Evolutionary conservation across 2,888 invertebrate genomes (phyloP).

Genomic region (Hedya salicella): DNA sequence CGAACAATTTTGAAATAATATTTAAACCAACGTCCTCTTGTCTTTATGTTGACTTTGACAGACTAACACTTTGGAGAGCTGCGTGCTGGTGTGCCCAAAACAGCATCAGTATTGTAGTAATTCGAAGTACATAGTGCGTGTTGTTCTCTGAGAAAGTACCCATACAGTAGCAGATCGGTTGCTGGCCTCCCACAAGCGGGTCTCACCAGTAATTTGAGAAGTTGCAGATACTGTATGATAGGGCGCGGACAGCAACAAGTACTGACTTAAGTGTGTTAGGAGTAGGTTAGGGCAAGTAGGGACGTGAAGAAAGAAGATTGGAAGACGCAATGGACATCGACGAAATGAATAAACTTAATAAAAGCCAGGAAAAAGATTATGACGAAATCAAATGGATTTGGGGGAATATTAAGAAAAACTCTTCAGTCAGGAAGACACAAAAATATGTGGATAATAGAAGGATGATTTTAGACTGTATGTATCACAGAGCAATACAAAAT

Average conservation of each 20-base stretch:
- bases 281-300: constrained; percentile 8
- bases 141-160: constrained; percentile 6
- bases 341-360: not conserved
- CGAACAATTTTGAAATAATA: not conserved
- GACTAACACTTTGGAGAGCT: constrained; percentile 4
- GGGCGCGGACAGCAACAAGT: not conserved
- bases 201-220: not conserved
- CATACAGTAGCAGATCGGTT: constrained; percentile 9
- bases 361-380: not conserved
- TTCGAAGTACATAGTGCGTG: not conserved
- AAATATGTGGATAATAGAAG: too few relatives aligned
- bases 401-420: not conserved
- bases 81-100: not conserved
- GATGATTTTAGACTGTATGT: too few relatives aligned
- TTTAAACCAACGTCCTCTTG: constrained; percentile 6
- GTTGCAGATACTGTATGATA: constrained; percentile 2
- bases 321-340: constrained; percentile 12
- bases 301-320: constrained; percentile 1
- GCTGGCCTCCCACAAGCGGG: not conserved
- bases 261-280: constrained; percentile 1
- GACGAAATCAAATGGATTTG: not conserved
- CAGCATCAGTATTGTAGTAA: constrained; percentile 5
- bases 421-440: too few relatives aligned
- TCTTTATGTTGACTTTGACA: too few relatives aligned
- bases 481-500: too few relatives aligned